Evolutionary conservation across 2,113 vertebrate species (phyloP), one percentile per base, ranked within the genome.

Genomic region (Amia ocellicauda): DNA sequence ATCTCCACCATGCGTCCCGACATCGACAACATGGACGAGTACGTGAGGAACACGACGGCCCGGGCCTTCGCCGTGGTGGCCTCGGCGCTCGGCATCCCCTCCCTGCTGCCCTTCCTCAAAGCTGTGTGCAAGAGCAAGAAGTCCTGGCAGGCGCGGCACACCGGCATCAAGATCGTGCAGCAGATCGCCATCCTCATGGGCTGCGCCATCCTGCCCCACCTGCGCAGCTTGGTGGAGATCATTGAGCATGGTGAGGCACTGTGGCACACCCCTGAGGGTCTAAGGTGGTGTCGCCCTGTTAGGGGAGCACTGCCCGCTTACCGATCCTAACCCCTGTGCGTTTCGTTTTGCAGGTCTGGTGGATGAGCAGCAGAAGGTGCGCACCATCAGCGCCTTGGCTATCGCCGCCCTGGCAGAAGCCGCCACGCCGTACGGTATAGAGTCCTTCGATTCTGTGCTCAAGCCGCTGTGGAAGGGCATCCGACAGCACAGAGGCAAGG

Each of bases 121-220:
- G 97, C 97, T 17, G 96, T 99, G 64, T 99, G 97, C 57, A 99
- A 99, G 78, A 99, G 97, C 86, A 99, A 99, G 75, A 99, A 99
- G 59, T 98, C 97, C 3, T 99, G 97, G 97, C 96, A 99, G 72
- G 97, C 97, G 0, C 85, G 97, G 1, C 97, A 99, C 75, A 99
- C 97, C 0, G 97, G 97, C 74, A 99, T 99, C 84, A 99, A 99
- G 85, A 99, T 99, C 31, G 97, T 99, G 3, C 97, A 99, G 83
- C 97, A 99, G 82, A 99, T 99, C 53, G 96, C 97, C 71, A 99
- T 99, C 83, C 94, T 99, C 23, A 99, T 99, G 97, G 97, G 97
- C 69, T 99, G 97, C 66, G 97, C 97, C 58, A 99, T 99, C 72
- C 78, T 99, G 79, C 96, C 97, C 66, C 97, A 99, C 75, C 93